These are phyloP conservation scores for Halcyon chelicuti DNA, from an alignment of 2,797 vertebrate species.

Conservation along the genomic window DNA sequence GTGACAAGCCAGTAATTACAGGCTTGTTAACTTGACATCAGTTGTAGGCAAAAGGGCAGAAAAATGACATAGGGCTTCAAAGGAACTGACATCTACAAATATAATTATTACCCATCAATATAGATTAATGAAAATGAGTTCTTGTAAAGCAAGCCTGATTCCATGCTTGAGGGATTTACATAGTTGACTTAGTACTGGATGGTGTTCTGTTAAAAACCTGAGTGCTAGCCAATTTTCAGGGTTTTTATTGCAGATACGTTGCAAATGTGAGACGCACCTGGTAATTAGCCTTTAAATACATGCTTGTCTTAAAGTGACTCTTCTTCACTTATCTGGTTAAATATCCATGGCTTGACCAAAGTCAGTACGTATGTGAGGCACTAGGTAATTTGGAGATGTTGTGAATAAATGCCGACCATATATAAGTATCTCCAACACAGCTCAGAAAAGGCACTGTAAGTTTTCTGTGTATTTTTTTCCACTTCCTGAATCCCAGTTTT, in stretches of 20 bases:
- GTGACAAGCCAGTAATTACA: background rate
- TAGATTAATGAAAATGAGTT: background rate
- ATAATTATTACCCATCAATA: slow-evolving; percentile 17
- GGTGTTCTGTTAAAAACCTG: background rate
- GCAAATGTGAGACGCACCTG: background rate
- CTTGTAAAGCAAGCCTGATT: background rate
- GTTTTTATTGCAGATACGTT: slow-evolving; percentile 18
- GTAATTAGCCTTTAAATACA: slow-evolving; percentile 18
- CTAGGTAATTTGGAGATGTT: background rate
- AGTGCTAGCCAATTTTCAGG: background rate
- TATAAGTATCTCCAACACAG: background rate
- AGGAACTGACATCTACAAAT: slow-evolving; percentile 1
- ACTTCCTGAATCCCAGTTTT: background rate
- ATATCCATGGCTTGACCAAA: background rate
- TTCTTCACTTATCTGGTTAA: background rate
- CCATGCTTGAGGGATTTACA: background rate
- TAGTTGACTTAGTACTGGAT: background rate
- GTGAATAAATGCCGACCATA: background rate
- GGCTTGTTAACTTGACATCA: background rate
- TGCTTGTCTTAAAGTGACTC: background rate
- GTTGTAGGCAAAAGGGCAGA: background rate
- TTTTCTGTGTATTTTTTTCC: background rate
- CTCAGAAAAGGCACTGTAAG: background rate
- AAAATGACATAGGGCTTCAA: slow-evolving; percentile 25
- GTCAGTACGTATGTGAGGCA: background rate